Percentiles rank a stretch among this genome's conserved stretches.
phyloP scores from a whole-genome alignment of 2,888 invertebrate genomes.

The Leptopterna dolabrata region DNA sequence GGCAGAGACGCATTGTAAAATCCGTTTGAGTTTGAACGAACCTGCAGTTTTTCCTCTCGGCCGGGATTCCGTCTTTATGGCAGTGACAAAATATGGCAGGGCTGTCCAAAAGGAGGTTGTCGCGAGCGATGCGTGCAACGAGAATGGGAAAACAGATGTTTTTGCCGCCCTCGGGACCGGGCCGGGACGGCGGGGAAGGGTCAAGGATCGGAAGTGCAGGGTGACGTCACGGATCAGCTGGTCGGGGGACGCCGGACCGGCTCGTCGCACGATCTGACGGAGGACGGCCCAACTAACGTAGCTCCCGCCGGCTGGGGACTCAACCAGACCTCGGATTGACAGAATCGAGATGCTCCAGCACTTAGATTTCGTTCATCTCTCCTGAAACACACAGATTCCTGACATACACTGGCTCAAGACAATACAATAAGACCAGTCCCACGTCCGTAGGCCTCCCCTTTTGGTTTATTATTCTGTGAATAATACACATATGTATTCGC shows the following conservation, averaged over 20 bases:
- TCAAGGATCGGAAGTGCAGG: constrained; percentile 39
- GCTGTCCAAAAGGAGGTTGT: background rate
- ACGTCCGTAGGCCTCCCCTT: too few relatives aligned
- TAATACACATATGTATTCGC: too few relatives aligned
- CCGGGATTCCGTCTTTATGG: background rate
- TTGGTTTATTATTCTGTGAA: too few relatives aligned
- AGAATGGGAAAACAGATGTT: constrained; percentile 11
- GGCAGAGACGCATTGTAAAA: background rate
- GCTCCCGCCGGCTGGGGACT: background rate
- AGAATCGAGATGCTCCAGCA: too few relatives aligned
- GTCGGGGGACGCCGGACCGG: background rate
- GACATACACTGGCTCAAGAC: too few relatives aligned
- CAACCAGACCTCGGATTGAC: too few relatives aligned
- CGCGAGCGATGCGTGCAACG: background rate
- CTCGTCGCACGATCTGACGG: constrained; percentile 14
- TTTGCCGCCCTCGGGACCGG: background rate
- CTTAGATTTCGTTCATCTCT: too few relatives aligned
- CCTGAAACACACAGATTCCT: too few relatives aligned
- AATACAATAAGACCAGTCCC: too few relatives aligned
- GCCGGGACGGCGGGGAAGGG: background rate
- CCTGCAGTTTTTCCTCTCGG: background rate
- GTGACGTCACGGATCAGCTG: constrained; percentile 48
- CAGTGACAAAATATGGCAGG: background rate
- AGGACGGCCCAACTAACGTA: background rate
- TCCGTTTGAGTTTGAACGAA: background rate